These are phyloP conservation scores for Gibbula magus DNA, from an alignment of 2,888 invertebrate genomes.

Conservation along the genomic window DNA sequence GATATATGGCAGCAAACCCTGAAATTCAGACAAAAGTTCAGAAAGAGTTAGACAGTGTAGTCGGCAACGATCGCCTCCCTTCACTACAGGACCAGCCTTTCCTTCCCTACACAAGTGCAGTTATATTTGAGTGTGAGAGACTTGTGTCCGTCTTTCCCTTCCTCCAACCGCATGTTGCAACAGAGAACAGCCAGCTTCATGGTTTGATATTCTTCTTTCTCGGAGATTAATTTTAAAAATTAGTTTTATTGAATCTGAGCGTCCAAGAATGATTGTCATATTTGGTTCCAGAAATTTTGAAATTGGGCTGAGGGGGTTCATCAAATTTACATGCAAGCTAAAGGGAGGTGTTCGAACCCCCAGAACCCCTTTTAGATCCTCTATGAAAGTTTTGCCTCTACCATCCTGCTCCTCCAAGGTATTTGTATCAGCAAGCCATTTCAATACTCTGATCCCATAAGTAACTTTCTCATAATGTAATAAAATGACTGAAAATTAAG, in stretches of 20 bases:
- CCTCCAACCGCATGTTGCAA: slow-evolving; percentile 58
- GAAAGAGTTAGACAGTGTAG: slow-evolving; percentile 55
- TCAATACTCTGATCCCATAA: no score
- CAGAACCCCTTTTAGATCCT: no score
- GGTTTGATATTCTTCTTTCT: slow-evolving; percentile 40
- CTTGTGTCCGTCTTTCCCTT: slow-evolving; percentile 62
- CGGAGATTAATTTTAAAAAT: not conserved
- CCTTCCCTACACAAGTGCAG: slow-evolving; percentile 63
- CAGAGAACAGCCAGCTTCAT: slow-evolving; percentile 48
- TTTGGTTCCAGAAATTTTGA: no score
- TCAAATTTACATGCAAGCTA: no score
- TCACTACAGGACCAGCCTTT: slow-evolving; percentile 57
- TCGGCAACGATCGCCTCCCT: slow-evolving; percentile 60
- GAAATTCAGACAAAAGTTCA: slow-evolving; percentile 59
- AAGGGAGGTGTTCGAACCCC: no score
- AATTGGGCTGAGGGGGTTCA: no score
- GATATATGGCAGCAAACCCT: slow-evolving; percentile 59
- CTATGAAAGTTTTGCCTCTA: no score
- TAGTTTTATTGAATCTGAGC: not conserved
- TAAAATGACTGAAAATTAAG: no score
- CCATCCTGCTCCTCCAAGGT: no score
- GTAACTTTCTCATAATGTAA: no score
- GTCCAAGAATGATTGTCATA: not conserved
- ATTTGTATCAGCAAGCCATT: no score
- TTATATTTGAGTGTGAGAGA: slow-evolving; percentile 61